Base-by-base conservation (phyloP, 2,888 invertebrate species). In the Oscheius sp. region DNA sequence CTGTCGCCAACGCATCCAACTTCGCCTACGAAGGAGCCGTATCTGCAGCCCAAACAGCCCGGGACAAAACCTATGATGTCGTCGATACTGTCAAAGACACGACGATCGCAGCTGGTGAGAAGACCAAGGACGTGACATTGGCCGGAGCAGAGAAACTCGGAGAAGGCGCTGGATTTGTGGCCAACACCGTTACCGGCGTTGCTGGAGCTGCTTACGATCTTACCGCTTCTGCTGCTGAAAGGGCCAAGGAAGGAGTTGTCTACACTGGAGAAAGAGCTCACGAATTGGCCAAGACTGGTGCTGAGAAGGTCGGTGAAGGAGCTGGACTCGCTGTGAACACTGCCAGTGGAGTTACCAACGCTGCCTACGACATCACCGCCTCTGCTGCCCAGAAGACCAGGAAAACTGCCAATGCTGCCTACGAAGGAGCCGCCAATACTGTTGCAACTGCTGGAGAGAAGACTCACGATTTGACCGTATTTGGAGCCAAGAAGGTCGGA, bases 171-270 rank as follows among this genome's bases (percentile, higher is more conserved):
- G 58, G 58, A 56, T 21, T 16, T 7, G 58, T 25, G 23, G 18
- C 18, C 27, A 16, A 56, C 23, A 27, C 25, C n/a, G 58, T 27
- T 2, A 25, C 35, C 35, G 35, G 35, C 3, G 35, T 35, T 9
- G 35, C 35, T 35, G 35, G 35, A 35, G 35, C 35, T 9, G 35
- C 9, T 35, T 49, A 43, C 2, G 66, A 49, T 1, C 18, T 7
- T 1, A 25, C 49, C n/a, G 21, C 43, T 0, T 2, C 13, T n/a
- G 66, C 13, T 12, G 21, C 18, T 18, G 43, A 63, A 7, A 45
- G 18, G n/a, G 41, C 45, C 45, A 63, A 63, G 43, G 43, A 63
- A 43, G 63, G 63, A 63, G 43, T 23, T 6, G 35, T n/a, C 13
- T 43, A 18, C 21, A 43, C 41, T 18, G 21, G 21, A 21, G 45